Evolutionary conservation across 2,113 vertebrate genomes (phyloP).

Genomic region (Bubo scandiacus): DNA sequence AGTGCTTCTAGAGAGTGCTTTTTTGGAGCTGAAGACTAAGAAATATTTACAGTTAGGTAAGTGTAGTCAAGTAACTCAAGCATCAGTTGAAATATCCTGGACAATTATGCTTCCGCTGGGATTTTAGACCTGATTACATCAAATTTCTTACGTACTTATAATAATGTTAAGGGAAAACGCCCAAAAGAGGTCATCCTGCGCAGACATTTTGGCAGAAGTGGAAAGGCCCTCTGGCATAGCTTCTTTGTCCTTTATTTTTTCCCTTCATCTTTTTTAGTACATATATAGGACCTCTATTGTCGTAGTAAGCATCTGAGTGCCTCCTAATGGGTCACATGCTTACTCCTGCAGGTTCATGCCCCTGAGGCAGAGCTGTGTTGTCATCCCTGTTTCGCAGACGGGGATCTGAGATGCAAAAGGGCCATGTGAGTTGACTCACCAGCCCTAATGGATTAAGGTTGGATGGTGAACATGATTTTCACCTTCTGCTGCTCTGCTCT

Average conservation of each 20-base stretch:
- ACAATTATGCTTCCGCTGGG: not conserved
- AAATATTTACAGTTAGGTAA: constrained; percentile 16
- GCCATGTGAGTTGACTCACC: not conserved
- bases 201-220: not conserved
- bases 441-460: not conserved
- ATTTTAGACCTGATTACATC: not conserved
- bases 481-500: not conserved
- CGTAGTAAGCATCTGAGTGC: not conserved
- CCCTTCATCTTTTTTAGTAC: not conserved
- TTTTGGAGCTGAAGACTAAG: not conserved
- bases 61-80: not conserved
- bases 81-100: not conserved
- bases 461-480: not conserved
- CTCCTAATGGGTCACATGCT: not conserved
- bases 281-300: not conserved
- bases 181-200: not conserved
- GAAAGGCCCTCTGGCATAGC: not conserved
- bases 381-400: not conserved
- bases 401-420: not conserved
- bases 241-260: not conserved
- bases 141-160: not conserved
- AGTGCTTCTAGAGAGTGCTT: not conserved
- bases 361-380: not conserved
- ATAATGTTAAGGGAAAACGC: not conserved
- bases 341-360: not conserved